Evolutionary conservation across 2,888 invertebrate species (phyloP).

Genomic region (Biston stratarius): DNA sequence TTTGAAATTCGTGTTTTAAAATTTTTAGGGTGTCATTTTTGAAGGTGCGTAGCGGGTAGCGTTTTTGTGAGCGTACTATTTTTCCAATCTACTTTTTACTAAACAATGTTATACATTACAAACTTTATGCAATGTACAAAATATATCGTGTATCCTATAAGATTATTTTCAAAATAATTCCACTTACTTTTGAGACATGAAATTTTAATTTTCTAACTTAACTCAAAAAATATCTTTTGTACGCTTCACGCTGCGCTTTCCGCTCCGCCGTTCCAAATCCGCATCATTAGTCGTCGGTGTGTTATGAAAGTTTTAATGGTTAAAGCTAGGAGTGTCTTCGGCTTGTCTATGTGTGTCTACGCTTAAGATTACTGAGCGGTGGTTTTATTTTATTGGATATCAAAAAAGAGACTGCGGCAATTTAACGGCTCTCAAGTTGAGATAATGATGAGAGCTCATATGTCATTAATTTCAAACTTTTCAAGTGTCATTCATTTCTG

Average conservation of each 20-base stretch:
- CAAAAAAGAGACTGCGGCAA: background rate
- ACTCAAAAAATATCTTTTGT: background rate
- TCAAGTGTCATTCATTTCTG: no score
- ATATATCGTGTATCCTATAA: no score
- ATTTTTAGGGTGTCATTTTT: conserved; percentile 43
- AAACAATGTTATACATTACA: no score
- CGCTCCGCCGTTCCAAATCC: conserved; percentile 6
- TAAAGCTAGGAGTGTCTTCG: conserved; percentile 58
- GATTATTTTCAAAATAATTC: no score
- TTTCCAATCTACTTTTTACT: background rate
- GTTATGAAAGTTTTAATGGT: conserved; percentile 57
- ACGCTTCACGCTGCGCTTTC: background rate
- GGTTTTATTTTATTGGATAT: conserved; percentile 18
- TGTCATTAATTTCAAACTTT: no score
- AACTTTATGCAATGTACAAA: no score
- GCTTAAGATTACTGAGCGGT: conserved; percentile 59
- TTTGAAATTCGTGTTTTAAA: conserved; percentile 50
- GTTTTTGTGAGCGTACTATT: conserved; percentile 11
- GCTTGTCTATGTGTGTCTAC: conserved; percentile 65
- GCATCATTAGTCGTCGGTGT: conserved; percentile 57
- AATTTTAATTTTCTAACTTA: background rate
- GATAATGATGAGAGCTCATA: background rate
- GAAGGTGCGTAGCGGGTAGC: conserved; percentile 14
- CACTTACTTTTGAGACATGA: no score
- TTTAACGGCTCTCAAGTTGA: no score